Conservation (phyloP, 2,888 invertebrate genomes). For the Amphipoea oculea region DNA sequence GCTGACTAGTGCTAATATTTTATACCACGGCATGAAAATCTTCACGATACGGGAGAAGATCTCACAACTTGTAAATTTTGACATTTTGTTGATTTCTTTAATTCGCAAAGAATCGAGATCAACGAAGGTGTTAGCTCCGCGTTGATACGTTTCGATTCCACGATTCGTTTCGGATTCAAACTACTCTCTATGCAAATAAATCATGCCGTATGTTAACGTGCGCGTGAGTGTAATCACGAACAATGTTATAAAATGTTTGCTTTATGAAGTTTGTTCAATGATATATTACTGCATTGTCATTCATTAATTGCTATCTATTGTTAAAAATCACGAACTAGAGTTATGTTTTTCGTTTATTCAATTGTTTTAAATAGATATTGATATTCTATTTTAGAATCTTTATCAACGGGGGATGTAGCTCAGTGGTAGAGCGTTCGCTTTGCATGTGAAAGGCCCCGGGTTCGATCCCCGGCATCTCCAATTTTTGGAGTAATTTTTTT, state of each 20-base stretch:
- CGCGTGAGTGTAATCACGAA: conserved; percentile 4
- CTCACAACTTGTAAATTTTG: too few species aligned
- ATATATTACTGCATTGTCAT: neutral
- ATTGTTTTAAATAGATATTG: conserved; percentile 3
- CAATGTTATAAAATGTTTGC: neutral
- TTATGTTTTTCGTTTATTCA: conserved; percentile 17
- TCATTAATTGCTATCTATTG: conserved; percentile 30
- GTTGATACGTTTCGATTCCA: neutral
- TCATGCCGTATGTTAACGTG: neutral
- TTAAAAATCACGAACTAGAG: neutral
- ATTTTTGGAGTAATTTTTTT: conserved; percentile 11
- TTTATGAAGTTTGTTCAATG: neutral
- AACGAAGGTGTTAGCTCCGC: too few species aligned
- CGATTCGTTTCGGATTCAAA: conserved; percentile 14
- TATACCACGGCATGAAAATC: neutral
- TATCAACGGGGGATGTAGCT: conserved; percentile 92
- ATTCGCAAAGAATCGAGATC: neutral
- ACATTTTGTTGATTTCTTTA: too few species aligned
- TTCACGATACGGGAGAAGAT: neutral
- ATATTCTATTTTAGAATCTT: rapidly evolving
- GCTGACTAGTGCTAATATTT: neutral
- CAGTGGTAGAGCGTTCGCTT: conserved; percentile 99
- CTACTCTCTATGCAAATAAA: neutral
- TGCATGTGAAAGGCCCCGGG: conserved; percentile 99
- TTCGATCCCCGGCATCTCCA: conserved; percentile 99